Conservation (phyloP, 2,888 invertebrate species). For the Steinernema hermaphroditum region DNA sequence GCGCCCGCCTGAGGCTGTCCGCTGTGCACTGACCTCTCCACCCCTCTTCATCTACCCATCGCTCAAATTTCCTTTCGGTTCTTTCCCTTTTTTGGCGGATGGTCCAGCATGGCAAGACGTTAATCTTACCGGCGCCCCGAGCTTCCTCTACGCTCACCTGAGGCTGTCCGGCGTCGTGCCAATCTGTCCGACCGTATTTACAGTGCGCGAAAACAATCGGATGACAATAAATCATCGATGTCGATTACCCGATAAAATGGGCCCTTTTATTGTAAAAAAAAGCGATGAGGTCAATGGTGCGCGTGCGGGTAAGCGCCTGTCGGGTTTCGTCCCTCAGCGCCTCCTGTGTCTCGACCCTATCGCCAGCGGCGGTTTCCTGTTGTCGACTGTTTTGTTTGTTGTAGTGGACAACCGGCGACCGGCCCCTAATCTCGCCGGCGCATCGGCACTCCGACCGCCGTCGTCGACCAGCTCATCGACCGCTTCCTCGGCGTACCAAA, state of each 20-base stretch:
- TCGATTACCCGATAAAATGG: constrained; percentile 29
- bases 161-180: neutral
- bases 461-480: constrained; percentile 25
- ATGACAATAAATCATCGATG: constrained; percentile 26
- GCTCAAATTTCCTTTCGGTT: too few relatives aligned
- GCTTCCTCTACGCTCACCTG: neutral
- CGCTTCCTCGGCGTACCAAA: constrained; percentile 11
- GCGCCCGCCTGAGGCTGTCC: too few relatives aligned
- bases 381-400: constrained; percentile 27
- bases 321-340: neutral
- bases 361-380: constrained; percentile 31
- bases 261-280: constrained; percentile 28
- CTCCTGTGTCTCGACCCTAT: neutral
- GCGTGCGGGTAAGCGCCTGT: constrained; percentile 2
- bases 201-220: constrained; percentile 28
- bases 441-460: constrained; percentile 12
- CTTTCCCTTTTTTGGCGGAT: too few relatives aligned
- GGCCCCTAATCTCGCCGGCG: constrained; percentile 5
- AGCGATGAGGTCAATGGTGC: constrained; percentile 24
- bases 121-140: too few relatives aligned
- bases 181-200: neutral
- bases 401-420: constrained; percentile 29
- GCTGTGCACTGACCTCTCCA: too few relatives aligned
- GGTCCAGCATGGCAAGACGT: too few relatives aligned
- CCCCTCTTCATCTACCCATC: too few relatives aligned